Conservation (phyloP, 2,888 invertebrate genomes). For the Cephonodes hylas region DNA sequence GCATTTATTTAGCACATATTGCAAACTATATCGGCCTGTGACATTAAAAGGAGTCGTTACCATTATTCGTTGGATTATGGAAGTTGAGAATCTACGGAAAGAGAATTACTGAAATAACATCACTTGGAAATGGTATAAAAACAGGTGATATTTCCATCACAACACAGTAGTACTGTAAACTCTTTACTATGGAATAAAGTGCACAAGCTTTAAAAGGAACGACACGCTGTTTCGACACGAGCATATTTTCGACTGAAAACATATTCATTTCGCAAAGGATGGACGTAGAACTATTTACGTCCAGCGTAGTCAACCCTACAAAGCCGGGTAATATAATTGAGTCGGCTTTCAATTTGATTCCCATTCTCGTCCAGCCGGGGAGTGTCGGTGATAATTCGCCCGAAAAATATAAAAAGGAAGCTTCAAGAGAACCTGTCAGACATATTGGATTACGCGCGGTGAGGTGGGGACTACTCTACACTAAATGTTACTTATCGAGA, state of each 20-base stretch:
- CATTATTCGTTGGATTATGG: no score
- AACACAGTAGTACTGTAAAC: no score
- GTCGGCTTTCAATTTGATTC: constrained; percentile 81
- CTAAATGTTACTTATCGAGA: not conserved
- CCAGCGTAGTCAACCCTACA: constrained; percentile 53
- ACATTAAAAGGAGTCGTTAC: no score
- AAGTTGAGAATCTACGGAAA: no score
- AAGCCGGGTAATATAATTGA: constrained; percentile 74
- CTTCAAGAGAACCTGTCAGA: constrained; percentile 65
- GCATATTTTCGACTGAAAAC: not conserved
- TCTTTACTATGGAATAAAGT: not conserved
- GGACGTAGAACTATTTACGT: not conserved
- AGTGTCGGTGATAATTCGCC: constrained; percentile 79
- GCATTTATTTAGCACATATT: no score
- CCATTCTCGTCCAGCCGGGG: constrained; percentile 68
- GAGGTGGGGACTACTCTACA: not conserved
- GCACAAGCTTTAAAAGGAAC: not conserved
- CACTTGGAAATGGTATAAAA: not conserved
- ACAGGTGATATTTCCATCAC: not conserved
- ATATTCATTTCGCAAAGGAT: not conserved
- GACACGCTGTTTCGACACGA: not conserved
- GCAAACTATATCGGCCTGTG: no score
- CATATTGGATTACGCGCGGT: constrained; percentile 71
- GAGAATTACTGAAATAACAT: not conserved
- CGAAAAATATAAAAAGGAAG: constrained; percentile 79